phyloP scores from a whole-genome alignment of 2,797 vertebrate genomes.

The Erpetoichthys calabaricus region DNA sequence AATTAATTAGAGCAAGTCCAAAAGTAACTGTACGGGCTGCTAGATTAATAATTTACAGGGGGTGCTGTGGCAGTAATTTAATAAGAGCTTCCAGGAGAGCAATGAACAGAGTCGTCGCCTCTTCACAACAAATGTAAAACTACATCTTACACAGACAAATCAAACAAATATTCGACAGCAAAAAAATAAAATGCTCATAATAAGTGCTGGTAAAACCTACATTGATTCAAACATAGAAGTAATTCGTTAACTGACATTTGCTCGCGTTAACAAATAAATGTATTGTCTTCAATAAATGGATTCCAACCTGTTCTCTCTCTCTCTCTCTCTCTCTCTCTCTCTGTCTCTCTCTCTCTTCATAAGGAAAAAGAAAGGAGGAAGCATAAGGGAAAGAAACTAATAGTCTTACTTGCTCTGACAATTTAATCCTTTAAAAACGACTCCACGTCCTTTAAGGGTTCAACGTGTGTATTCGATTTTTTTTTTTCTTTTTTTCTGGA shows the following conservation, averaged over 20 bases:
- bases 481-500: constrained; percentile 17
- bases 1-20: constrained; percentile 73
- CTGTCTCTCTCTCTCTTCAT: too few species aligned
- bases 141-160: too few species aligned
- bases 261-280: too few species aligned
- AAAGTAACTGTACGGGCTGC: constrained; percentile 71
- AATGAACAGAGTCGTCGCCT: constrained; percentile 48
- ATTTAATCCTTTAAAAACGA: constrained; percentile 50
- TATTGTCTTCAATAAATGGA: too few species aligned
- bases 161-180: too few species aligned
- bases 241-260: too few species aligned
- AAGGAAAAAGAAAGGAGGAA: constrained; percentile 35
- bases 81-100: constrained; percentile 64
- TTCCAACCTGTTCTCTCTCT: too few species aligned
- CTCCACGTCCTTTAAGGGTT: constrained; percentile 48
- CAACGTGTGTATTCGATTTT: constrained; percentile 29
- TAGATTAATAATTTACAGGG: constrained; percentile 82
- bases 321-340: too few species aligned
- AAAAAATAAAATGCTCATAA: not conserved
- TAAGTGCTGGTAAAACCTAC: not conserved
- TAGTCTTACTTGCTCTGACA: constrained; percentile 80
- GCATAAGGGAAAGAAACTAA: constrained; percentile 56
- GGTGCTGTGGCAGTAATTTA: constrained; percentile 75
- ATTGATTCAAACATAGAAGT: constrained; percentile 21
- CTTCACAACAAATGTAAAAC: constrained; percentile 23